Evolutionary conservation across 1,140 invertebrate genomes (phyloP).

Genomic region (Metopolophium dirhodum): DNA sequence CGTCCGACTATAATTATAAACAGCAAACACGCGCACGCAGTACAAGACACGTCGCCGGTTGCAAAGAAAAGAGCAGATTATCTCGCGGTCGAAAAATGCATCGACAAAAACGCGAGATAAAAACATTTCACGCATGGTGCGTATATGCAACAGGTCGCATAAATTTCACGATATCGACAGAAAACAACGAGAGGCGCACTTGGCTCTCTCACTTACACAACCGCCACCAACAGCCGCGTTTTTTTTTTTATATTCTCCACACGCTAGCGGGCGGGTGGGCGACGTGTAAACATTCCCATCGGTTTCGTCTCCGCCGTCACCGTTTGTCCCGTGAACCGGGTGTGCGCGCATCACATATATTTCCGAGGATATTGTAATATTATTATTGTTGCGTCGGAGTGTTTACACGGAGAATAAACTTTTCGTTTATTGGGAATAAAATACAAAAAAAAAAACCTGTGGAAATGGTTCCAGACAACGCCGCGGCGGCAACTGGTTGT

Average conservation of each 20-base stretch:
- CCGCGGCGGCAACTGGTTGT: neutral
- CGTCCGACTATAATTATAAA: neutral
- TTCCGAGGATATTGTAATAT: conserved; percentile 17
- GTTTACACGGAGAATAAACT: neutral
- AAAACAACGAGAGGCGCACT: neutral
- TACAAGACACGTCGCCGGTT: neutral
- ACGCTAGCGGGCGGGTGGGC: neutral
- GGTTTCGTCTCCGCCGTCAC: neutral
- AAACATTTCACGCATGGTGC: neutral
- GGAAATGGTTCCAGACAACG: neutral
- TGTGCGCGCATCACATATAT: neutral
- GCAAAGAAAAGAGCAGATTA: conserved; percentile 7
- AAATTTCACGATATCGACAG: conserved; percentile 26
- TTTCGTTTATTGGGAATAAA: neutral
- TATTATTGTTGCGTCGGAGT: neutral
- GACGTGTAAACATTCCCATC: conserved; percentile 23
- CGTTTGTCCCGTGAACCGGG: neutral
- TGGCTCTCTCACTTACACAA: neutral
- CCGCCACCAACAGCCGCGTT: neutral
- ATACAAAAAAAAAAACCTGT: neutral
- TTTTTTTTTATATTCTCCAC: neutral
- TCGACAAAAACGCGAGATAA: neutral
- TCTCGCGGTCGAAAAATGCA: neutral
- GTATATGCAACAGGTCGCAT: conserved; percentile 29
- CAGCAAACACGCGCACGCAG: neutral